Evolutionary conservation across 2,113 vertebrate genomes (phyloP).

Genomic region (Oryzias melastigma): DNA sequence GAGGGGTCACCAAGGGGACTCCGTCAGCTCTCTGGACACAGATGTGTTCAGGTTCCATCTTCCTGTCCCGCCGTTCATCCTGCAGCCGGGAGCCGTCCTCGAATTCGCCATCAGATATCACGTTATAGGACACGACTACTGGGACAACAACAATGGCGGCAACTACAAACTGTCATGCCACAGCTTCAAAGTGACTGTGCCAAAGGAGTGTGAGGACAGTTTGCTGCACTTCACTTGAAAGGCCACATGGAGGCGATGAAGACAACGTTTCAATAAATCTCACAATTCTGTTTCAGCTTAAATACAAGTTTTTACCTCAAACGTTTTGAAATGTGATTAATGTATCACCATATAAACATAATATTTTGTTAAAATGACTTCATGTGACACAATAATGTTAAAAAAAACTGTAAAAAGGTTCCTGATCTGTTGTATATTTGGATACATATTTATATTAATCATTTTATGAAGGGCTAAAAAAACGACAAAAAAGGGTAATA

Average conservation of each 20-base stretch:
- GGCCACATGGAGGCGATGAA: constrained; percentile 15
- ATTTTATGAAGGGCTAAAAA: no score
- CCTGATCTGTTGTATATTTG: no score
- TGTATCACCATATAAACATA: no score
- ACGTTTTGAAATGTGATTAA: no score
- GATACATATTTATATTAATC: no score
- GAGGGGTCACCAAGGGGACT: constrained; percentile 5
- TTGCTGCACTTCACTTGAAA: constrained; percentile 91
- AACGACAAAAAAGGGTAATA: not conserved
- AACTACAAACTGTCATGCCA: constrained; percentile 89
- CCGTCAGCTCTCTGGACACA: constrained; percentile 11
- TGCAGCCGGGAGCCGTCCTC: constrained; percentile 81
- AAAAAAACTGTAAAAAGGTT: no score
- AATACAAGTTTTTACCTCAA: no score
- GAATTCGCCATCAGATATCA: constrained; percentile 88
- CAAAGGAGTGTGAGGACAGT: constrained; percentile 89
- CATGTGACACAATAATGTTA: no score
- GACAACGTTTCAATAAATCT: no score
- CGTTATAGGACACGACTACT: constrained; percentile 78
- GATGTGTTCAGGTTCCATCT: constrained; percentile 89
- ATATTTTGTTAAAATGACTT: no score
- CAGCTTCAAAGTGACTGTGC: constrained; percentile 84
- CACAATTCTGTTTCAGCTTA: no score
- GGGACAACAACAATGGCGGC: constrained; percentile 89
- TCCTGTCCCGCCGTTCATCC: constrained; percentile 86